Conservation (phyloP, 2,888 invertebrate genomes). For the Acleris cristana region DNA sequence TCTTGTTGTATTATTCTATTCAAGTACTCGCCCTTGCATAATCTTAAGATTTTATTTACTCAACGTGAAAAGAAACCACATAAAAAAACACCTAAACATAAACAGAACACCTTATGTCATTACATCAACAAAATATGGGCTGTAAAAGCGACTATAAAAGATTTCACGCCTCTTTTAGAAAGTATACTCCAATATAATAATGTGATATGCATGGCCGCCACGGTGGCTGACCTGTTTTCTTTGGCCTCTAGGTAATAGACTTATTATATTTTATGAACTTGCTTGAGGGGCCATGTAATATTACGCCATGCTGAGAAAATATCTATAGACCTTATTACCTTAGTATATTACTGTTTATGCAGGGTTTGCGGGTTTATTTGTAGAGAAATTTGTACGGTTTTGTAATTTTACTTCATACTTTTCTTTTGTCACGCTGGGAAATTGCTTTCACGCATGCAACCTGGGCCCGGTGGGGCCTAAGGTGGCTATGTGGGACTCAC, state of each 20-base stretch:
- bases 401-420: background rate
- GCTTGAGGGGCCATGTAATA: conserved; percentile 66
- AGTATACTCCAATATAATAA: conserved; percentile 18
- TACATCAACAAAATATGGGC: conserved; percentile 16
- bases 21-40: too few relatives aligned
- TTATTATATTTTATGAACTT: conserved; percentile 80
- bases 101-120: conserved; percentile 17
- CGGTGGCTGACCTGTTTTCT: conserved; percentile 60
- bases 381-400: conserved; percentile 6
- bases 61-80: background rate
- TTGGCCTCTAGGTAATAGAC: conserved; percentile 59
- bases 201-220: conserved; percentile 41
- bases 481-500: too few relatives aligned
- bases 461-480: too few relatives aligned
- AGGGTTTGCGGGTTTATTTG: conserved; percentile 52
- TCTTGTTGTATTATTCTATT: too few relatives aligned
- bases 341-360: conserved; percentile 55
- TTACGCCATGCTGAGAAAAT: conserved; percentile 61
- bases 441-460: too few relatives aligned
- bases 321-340: conserved; percentile 68
- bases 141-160: conserved; percentile 28
- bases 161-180: conserved; percentile 23
- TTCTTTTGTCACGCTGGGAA: background rate
- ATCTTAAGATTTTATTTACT: background rate
- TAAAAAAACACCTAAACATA: conserved; percentile 19